Evolutionary conservation across 2,888 invertebrate species (phyloP), one percentile per base, ranked within the genome.

Genomic region (Drosophila conformis): DNA sequence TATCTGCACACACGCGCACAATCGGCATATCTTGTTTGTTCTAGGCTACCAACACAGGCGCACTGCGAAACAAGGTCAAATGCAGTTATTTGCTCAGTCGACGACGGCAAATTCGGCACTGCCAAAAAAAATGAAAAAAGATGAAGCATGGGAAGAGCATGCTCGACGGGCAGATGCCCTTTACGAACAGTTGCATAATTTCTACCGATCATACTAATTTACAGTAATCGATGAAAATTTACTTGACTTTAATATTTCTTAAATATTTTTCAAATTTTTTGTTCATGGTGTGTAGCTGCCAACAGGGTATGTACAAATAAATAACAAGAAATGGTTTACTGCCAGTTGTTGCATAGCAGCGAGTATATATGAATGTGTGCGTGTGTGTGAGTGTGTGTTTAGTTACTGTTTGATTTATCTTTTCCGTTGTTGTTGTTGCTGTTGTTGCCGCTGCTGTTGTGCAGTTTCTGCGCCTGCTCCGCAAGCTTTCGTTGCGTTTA

Each of bases 361-460:
- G 42, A 15, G 42, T 51, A 48, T 65, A n/a, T 52, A n/a, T 46
- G 38, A 51, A 59, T 54, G 48, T 48, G 49, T 53, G 42, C n/a
- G 56, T 70, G 73, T 63, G 62, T 73, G 73, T 63, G 73, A 68
- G 60, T 78, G 67, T 71, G 80, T 82, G 70, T 78, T 83, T 90
- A 76, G 86, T 82, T 88, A 90, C 82, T 87, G 87, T 90, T 90
- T 87, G 90, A 90, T 90, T 89, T 88, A 88, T 88, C 80, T 90
- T 88, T 87, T 88, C 87, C 87, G 87, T 80, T 87, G 75, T 78
- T 76, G 67, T 61, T 83, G 21, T 21, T 21, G 46, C 25, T 73
- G 68, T 27, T 63, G 67, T 42, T 76, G 51, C 18, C n/a, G 69
- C 52, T 65, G 73, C 42, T 53, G 54, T 61, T 71, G 75, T 81